Evolutionary conservation across 2,113 vertebrate genomes (phyloP).

Genomic region (Amphilophus citrinellus): DNA sequence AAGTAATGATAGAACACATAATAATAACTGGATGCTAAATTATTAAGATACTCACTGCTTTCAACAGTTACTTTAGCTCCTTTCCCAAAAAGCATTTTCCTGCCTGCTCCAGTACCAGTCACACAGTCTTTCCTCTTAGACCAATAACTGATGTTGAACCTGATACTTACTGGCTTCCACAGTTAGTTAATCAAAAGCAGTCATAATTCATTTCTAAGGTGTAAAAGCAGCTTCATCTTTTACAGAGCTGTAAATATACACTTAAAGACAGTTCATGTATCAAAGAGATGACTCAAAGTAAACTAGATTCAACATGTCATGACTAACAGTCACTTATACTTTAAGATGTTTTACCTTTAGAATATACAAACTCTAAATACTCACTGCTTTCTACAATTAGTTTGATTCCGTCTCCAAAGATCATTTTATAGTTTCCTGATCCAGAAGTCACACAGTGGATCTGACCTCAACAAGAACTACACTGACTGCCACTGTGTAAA

Average conservation of each 20-base stretch:
- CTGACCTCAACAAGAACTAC: slow-evolving; percentile 8
- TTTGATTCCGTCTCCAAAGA: slow-evolving; percentile 60
- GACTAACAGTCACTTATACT: no score
- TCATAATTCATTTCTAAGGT: no score
- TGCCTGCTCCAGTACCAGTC: not conserved
- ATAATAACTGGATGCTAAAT: not conserved
- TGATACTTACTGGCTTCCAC: no score
- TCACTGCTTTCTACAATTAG: slow-evolving; percentile 37
- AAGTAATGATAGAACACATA: not conserved
- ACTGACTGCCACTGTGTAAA: no score
- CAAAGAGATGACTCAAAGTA: no score
- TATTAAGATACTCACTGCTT: slow-evolving; percentile 9
- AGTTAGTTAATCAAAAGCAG: no score
- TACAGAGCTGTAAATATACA: no score
- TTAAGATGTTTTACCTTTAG: not conserved
- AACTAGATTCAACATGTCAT: no score
- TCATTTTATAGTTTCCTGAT: slow-evolving; percentile 11
- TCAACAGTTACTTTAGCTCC: not conserved
- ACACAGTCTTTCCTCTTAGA: not conserved
- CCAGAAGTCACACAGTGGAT: slow-evolving; percentile 40
- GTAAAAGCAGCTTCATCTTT: no score
- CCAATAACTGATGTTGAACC: not conserved
- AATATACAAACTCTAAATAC: not conserved
- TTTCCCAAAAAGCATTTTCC: slow-evolving; percentile 16
- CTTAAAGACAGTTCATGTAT: no score